Percentiles rank a stretch among this genome's conserved stretches.
phyloP scores from a whole-genome alignment of 2,888 invertebrate genomes.

The Phlogophora meticulosa region DNA sequence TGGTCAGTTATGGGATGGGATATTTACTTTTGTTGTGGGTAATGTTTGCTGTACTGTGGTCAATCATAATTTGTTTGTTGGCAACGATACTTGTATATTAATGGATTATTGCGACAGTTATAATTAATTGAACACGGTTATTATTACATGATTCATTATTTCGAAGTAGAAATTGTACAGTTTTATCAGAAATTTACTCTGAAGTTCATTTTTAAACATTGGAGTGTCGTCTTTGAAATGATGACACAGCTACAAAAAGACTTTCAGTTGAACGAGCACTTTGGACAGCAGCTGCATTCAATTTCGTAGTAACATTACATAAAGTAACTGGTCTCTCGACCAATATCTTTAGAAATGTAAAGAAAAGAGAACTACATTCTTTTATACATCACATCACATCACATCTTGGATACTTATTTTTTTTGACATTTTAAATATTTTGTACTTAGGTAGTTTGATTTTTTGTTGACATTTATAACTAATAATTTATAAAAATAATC shows the following conservation, averaged over 20 bases:
- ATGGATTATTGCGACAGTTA: not conserved
- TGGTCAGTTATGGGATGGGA: constrained; percentile 8
- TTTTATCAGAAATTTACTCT: not conserved
- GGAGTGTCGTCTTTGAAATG: not conserved
- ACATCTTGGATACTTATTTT: too few species aligned
- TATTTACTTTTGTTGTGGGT: constrained; percentile 18
- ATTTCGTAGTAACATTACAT: not conserved
- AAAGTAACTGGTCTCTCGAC: not conserved
- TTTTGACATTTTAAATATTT: too few species aligned
- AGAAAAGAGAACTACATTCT: too few species aligned
- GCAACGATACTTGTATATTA: not conserved
- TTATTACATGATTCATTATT: not conserved
- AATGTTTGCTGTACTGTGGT: constrained; percentile 2
- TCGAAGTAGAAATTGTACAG: not conserved
- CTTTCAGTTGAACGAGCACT: not conserved
- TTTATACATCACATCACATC: too few species aligned
- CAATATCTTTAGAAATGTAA: too few species aligned
- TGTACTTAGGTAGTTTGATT: too few species aligned
- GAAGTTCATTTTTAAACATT: not conserved
- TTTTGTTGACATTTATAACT: too few species aligned
- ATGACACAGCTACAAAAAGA: not conserved
- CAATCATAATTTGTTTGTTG: not conserved
- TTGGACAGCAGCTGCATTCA: not conserved
- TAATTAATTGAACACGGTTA: not conserved
- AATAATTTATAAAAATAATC: too few species aligned